phyloP scores from a whole-genome alignment of 2,888 invertebrate genomes.

The Saturnia japonica region DNA sequence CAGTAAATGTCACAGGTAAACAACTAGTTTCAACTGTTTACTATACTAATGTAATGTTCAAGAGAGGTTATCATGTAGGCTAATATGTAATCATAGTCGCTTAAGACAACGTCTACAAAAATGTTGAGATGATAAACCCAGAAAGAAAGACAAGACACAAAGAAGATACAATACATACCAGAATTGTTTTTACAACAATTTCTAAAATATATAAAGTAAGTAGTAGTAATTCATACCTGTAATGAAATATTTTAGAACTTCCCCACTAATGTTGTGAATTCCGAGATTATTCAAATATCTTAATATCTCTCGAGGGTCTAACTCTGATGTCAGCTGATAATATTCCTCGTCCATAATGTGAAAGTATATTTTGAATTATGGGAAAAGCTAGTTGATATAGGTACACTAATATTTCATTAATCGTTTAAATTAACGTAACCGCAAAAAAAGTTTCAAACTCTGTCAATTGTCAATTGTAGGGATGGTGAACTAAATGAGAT shows the following conservation, averaged over 20 bases:
- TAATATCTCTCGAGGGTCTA: slow-evolving; percentile 88
- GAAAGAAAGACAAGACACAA: not conserved
- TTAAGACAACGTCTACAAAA: not conserved
- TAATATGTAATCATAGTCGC: too few relatives aligned
- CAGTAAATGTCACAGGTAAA: too few relatives aligned
- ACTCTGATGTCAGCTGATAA: slow-evolving; percentile 63
- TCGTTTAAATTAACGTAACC: not conserved
- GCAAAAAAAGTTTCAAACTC: not conserved
- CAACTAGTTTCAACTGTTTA: too few relatives aligned
- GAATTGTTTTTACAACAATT: not conserved
- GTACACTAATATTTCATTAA: too few relatives aligned
- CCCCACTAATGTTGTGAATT: slow-evolving; percentile 87
- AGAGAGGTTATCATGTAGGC: too few relatives aligned
- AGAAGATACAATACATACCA: not conserved
- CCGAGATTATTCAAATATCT: slow-evolving; percentile 88
- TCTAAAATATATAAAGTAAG: slow-evolving; percentile 17
- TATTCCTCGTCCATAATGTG: slow-evolving; percentile 53
- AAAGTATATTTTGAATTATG: not conserved
- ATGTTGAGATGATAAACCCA: not conserved
- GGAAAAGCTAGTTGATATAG: not conserved
- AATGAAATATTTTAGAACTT: slow-evolving; percentile 89
- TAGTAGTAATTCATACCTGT: slow-evolving; percentile 85
- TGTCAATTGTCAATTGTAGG: too few relatives aligned
- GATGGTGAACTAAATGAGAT: too few relatives aligned
- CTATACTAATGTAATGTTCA: not conserved